Conservation (phyloP, 1,140 invertebrate species). For the Drosophila azteca region DNA sequence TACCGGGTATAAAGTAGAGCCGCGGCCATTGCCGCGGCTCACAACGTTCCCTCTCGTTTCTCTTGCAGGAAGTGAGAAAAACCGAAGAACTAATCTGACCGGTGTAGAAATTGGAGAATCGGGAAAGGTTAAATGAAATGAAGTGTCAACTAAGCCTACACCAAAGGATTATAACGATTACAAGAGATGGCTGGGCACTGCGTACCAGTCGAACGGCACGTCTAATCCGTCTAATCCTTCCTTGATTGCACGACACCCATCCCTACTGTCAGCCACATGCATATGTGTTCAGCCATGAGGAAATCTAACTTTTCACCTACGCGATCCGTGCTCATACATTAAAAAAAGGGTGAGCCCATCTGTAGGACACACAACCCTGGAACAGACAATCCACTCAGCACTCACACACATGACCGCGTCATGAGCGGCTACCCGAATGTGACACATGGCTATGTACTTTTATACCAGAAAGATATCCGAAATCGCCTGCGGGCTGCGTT, state of each 20-base stretch:
- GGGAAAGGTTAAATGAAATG: not conserved
- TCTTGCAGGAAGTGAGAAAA: not conserved
- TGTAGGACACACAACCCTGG: not conserved
- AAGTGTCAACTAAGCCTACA: conserved; percentile 14
- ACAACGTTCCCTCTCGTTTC: no score
- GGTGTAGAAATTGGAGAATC: conserved; percentile 35
- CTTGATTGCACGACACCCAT: conserved; percentile 17
- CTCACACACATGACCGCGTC: conserved; percentile 66
- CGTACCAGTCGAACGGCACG: not conserved
- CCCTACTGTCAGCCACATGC: no score
- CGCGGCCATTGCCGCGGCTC: no score
- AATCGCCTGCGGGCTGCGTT: no score
- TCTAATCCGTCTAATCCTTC: no score
- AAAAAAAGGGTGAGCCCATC: conserved; percentile 24
- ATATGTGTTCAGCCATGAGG: conserved; percentile 20
- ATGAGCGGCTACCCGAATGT: conserved; percentile 52
- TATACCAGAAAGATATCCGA: no score
- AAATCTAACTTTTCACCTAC: conserved; percentile 21
- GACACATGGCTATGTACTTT: conserved; percentile 58
- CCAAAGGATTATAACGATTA: no score
- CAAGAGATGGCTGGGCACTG: not conserved
- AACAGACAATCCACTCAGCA: not conserved
- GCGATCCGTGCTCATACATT: conserved; percentile 38
- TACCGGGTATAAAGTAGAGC: no score
- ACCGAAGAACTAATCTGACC: not conserved